Evolutionary conservation across 2,113 vertebrate genomes (phyloP), one percentile per base, ranked within the genome.

Genomic region (Centropristis striata): DNA sequence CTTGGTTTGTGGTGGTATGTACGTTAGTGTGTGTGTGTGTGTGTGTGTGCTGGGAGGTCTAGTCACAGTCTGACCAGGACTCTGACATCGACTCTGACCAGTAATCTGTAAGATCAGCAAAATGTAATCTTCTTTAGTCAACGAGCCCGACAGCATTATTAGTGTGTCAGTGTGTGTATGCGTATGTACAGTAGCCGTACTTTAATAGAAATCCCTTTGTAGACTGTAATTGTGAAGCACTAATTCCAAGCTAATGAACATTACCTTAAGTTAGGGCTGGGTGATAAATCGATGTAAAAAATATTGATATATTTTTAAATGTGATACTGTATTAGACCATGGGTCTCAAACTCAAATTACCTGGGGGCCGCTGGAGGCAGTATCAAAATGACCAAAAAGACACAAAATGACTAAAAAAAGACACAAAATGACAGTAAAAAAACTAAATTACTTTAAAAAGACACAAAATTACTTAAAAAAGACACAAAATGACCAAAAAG

Each of bases 91-190:
- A 88, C 83, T 76, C 73, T 73, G 63, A 78, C n/a, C 23, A 18
- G 74, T 93, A 93, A 95, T 94, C 90, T 93, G 89, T 86, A 47
- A 90, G 80, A 88, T 94, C 92, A 93, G 92, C 92, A 88, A 82
- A 92, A 92, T 72, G 80, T 95, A 94, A 95, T 94, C 90, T 88
- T 80, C 90, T 92, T 94, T 93, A 87, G 73, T 83, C 77, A 72
- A 46, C 65, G 78, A 87, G 80, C 86, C 49, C 49, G 49, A 53
- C 79, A 46, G 54, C 70, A 64, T 83, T 84, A 77, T 73, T 73
- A 44, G 58, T 8, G 32, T 32, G 66, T 42, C 57, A 75, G 60
- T 58, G 64, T 14, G 61, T 49, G 54, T 7, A 16, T 16, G 71
- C 57, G 37, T 25, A 0, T 32, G 54, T 42, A n/a, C 64, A 58